Percentiles rank a stretch among this genome's conserved stretches.
Conservation (phyloP, 2,888 invertebrate genomes). For the Harpagoxenus sublaevis region DNA sequence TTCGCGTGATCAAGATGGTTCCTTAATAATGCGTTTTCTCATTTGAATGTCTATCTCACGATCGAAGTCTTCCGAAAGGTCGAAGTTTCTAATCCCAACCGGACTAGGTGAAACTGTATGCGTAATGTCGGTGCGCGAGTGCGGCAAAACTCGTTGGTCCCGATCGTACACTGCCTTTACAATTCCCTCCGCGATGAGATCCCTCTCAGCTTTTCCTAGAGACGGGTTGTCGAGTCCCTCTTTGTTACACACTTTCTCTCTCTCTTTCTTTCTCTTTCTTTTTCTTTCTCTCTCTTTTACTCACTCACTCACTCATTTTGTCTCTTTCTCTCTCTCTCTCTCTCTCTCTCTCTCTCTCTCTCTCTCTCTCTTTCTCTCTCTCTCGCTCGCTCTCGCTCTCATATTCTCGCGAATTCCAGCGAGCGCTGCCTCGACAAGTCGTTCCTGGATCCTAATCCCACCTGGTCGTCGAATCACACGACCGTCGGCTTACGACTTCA, state of each 20-base stretch:
- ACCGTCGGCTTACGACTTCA: slow-evolving; percentile 62
- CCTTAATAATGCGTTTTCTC: slow-evolving; percentile 60
- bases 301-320: too few relatives aligned
- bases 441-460: slow-evolving; percentile 64
- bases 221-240: slow-evolving; percentile 29
- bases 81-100: slow-evolving; percentile 68
- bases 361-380: background rate
- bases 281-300: background rate
- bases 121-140: slow-evolving; percentile 64
- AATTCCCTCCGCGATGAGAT: slow-evolving; percentile 55
- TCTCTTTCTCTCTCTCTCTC: background rate
- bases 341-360: background rate
- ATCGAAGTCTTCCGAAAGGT: slow-evolving; percentile 55
- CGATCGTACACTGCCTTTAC: slow-evolving; percentile 71
- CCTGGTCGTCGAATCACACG: slow-evolving; percentile 62
- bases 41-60: slow-evolving; percentile 60
- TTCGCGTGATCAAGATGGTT: slow-evolving; percentile 36
- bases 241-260: background rate
- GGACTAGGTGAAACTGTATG: slow-evolving; percentile 63
- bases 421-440: slow-evolving; percentile 16
- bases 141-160: slow-evolving; percentile 49
- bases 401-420: slow-evolving; percentile 61
- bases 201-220: slow-evolving; percentile 14
- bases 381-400: too few relatives aligned
- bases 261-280: background rate